Conservation (phyloP, 2,797 vertebrate species). For the Sebastes itinus region DNA sequence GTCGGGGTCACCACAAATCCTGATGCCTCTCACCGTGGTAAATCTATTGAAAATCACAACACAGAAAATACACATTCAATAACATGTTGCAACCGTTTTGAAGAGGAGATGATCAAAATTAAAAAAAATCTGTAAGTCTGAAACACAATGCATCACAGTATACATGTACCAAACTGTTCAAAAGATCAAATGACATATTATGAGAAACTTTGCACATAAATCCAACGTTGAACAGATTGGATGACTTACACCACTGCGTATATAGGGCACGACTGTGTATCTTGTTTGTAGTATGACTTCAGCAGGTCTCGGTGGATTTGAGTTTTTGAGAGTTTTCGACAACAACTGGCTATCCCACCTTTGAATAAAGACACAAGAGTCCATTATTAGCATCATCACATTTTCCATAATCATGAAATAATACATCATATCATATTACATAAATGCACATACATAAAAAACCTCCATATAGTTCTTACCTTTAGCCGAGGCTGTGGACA, state of each 20-base stretch:
- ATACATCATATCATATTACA: neutral
- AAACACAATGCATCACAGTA: neutral
- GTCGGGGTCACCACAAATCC: constrained; percentile 59
- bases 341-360: constrained; percentile 65
- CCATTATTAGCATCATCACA: neutral
- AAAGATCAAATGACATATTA: neutral
- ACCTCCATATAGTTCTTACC: constrained; percentile 38
- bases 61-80: neutral
- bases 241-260: constrained; percentile 71
- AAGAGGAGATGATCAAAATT: neutral
- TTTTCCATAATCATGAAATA: neutral
- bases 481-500: constrained; percentile 31
- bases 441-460: neutral
- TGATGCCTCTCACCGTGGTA: constrained; percentile 2
- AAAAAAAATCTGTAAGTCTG: neutral
- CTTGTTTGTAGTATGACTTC: constrained; percentile 49
- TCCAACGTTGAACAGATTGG: neutral
- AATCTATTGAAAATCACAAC: constrained; percentile 65
- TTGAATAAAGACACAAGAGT: neutral
- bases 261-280: constrained; percentile 16
- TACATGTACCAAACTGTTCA: neutral
- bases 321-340: constrained; percentile 8
- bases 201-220: neutral
- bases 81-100: neutral
- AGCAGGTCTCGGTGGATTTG: constrained; percentile 6